Conservation (phyloP, 2,888 invertebrate species). For the Lottia scabra region DNA sequence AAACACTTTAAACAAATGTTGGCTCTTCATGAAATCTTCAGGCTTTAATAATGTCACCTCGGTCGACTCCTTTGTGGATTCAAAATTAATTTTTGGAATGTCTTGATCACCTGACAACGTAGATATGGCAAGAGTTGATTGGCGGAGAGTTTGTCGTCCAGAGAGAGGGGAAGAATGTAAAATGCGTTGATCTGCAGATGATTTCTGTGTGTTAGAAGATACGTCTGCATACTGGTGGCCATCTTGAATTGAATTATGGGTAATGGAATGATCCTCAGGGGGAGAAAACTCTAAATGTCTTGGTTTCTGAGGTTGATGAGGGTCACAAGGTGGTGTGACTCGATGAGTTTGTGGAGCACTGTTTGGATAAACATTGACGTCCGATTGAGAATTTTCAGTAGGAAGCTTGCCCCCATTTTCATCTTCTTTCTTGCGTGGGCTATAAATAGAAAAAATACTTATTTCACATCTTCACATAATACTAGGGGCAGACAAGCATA, state of each 20-base stretch:
- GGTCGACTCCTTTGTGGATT: neutral
- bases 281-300: neutral
- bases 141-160: neutral
- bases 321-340: too few relatives aligned
- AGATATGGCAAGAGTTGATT: neutral
- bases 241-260: neutral
- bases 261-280: neutral
- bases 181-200: neutral
- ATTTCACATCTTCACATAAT: too few relatives aligned
- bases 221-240: neutral
- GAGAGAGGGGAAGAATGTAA: neutral
- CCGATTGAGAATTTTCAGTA: too few relatives aligned
- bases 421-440: too few relatives aligned
- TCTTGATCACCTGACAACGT: neutral
- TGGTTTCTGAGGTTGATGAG: neutral
- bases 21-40: conserved; percentile 33
- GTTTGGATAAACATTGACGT: too few relatives aligned
- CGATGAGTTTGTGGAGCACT: too few relatives aligned
- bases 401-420: too few relatives aligned
- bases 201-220: neutral
- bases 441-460: too few relatives aligned
- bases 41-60: conserved; percentile 28
- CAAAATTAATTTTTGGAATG: neutral
- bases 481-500: too few relatives aligned
- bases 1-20: conserved; percentile 3